Evolutionary conservation across 1,140 invertebrate species (phyloP).

Genomic region (Drosophila navojoa): DNA sequence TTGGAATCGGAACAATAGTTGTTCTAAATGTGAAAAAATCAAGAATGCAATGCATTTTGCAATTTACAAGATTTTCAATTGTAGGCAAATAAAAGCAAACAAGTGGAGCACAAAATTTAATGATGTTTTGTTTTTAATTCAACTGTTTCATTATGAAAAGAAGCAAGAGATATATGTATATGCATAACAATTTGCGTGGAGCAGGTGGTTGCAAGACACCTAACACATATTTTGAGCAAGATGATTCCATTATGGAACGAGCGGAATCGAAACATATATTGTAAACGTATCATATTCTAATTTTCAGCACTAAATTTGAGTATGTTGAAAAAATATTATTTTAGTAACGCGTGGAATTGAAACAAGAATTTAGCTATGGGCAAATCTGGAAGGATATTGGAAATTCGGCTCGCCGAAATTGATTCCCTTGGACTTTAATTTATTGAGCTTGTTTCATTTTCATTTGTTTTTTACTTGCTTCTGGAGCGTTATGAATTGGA

Average conservation of each 20-base stretch:
- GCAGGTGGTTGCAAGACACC: background rate
- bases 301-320: background rate
- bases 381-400: background rate
- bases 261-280: background rate
- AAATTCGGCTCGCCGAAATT: background rate
- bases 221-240: too few species aligned
- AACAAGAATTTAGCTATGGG: background rate
- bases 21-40: background rate
- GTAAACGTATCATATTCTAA: background rate
- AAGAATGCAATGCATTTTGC: too few species aligned
- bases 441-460: slow-evolving; percentile 37
- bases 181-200: background rate
- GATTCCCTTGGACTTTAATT: background rate
- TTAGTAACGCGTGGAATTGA: background rate
- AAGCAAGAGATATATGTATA: too few species aligned
- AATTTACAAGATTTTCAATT: too few species aligned
- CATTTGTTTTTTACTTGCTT: background rate
- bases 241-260: background rate
- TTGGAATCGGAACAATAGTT: background rate
- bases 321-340: too few species aligned
- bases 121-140: too few species aligned
- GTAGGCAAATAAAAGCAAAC: background rate
- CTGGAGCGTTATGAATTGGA: slow-evolving; percentile 1
- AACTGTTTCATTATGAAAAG: too few species aligned
- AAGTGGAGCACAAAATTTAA: background rate